Percentiles rank a stretch among this genome's conserved stretches.
Evolutionary conservation across 92 coral and sea anemone species (phyloP).

Genomic region (Siderastrea radians): DNA sequence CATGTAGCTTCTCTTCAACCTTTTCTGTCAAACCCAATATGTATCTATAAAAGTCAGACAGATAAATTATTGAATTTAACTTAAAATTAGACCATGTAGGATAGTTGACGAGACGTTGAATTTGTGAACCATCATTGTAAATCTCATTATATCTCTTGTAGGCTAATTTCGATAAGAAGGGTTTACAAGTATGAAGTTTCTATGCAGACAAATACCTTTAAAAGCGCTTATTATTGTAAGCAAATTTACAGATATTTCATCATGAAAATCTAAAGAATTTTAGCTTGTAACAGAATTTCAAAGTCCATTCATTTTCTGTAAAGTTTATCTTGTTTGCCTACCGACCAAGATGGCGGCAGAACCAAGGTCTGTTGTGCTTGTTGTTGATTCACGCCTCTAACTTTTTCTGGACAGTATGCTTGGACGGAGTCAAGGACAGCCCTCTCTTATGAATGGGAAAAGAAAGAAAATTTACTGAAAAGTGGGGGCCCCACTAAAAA

Average conservation of each 20-base stretch:
- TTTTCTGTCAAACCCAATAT: no score
- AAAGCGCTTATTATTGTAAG: neutral
- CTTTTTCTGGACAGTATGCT: no score
- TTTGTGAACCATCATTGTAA: neutral
- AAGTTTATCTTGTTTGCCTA: no score
- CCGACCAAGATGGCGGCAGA: no score
- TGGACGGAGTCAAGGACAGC: no score
- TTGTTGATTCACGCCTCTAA: no score
- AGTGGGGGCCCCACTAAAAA: no score
- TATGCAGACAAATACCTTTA: neutral
- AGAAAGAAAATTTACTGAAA: no score
- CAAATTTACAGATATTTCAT: neutral
- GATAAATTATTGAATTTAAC: neutral
- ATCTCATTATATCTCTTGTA: neutral
- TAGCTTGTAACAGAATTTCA: neutral
- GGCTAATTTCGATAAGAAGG: neutral
- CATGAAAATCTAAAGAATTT: neutral
- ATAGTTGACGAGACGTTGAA: neutral
- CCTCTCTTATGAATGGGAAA: no score
- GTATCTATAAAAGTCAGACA: no score
- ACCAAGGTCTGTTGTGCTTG: no score
- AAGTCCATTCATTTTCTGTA: neutral
- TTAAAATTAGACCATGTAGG: neutral
- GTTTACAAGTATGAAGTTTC: neutral
- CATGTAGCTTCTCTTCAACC: no score